Conservation (phyloP, 2,113 vertebrate species). For the Tonatia bakeri region DNA sequence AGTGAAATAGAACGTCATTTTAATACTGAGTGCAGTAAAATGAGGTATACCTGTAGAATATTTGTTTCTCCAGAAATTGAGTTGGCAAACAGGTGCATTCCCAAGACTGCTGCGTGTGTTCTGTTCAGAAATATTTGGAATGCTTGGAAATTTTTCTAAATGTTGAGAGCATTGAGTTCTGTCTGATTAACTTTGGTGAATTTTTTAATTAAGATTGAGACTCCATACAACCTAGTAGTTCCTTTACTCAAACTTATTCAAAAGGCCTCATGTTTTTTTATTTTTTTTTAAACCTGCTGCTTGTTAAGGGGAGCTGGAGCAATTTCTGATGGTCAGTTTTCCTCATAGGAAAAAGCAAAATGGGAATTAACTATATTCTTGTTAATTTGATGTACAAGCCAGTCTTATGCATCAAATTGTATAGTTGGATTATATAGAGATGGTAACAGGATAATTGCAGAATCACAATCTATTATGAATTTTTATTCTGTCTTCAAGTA, state of each 20-base stretch:
- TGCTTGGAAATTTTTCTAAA: not conserved
- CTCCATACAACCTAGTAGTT: not conserved
- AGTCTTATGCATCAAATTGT: constrained; percentile 40
- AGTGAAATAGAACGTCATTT: not conserved
- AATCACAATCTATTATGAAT: constrained; percentile 45
- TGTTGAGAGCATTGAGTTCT: not conserved
- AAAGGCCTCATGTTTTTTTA: not conserved
- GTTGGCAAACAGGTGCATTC: constrained; percentile 13
- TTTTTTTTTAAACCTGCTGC: not conserved
- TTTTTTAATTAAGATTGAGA: not conserved
- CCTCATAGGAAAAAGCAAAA: constrained; percentile 31
- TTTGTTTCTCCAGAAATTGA: constrained; percentile 39
- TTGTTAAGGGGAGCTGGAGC: not conserved
- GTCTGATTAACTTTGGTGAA: not conserved
- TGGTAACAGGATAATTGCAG: constrained; percentile 51
- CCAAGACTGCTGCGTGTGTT: not conserved
- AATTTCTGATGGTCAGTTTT: constrained; percentile 46
- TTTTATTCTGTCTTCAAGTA: constrained; percentile 40
- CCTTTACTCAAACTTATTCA: not conserved
- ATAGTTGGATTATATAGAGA: constrained; percentile 46
- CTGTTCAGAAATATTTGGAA: not conserved
- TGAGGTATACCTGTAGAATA: not conserved
- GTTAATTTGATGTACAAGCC: constrained; percentile 56
- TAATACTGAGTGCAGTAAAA: not conserved
- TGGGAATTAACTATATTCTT: constrained; percentile 40